phyloP scores from a whole-genome alignment of 2,113 vertebrate genomes.

The Otis tarda region DNA sequence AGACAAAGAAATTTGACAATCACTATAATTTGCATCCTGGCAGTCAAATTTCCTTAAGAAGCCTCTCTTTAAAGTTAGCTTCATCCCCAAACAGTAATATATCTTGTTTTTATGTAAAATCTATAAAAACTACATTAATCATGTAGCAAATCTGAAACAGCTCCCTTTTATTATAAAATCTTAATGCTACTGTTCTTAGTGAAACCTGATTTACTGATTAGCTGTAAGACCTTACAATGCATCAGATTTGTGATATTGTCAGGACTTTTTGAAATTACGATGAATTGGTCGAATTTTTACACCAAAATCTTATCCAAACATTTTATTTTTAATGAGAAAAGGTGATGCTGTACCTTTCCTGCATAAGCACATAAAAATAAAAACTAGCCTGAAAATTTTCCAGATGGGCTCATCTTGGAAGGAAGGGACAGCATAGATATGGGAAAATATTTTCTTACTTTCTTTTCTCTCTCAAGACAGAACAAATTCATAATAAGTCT shows the following conservation, averaged over 20 bases:
- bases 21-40: background rate
- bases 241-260: background rate
- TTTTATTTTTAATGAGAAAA: slow-evolving; percentile 44
- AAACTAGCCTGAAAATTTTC: background rate
- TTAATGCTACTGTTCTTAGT: background rate
- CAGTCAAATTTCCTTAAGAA: slow-evolving; percentile 26
- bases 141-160: background rate
- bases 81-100: background rate
- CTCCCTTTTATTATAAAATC: background rate
- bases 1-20: background rate
- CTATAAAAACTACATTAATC: slow-evolving; percentile 15
- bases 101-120: background rate
- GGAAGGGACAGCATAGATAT: background rate
- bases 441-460: background rate
- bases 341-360: background rate
- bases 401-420: background rate
- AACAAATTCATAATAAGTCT: background rate
- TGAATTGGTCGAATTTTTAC: background rate
- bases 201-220: slow-evolving; percentile 24
- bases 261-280: slow-evolving; percentile 2
- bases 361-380: background rate
- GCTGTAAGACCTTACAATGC: background rate
- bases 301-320: background rate
- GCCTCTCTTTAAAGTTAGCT: slow-evolving; percentile 45
- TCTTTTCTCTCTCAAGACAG: background rate